Evolutionary conservation across 2,888 invertebrate genomes (phyloP).

Genomic region (Dysmachus trigonus): DNA sequence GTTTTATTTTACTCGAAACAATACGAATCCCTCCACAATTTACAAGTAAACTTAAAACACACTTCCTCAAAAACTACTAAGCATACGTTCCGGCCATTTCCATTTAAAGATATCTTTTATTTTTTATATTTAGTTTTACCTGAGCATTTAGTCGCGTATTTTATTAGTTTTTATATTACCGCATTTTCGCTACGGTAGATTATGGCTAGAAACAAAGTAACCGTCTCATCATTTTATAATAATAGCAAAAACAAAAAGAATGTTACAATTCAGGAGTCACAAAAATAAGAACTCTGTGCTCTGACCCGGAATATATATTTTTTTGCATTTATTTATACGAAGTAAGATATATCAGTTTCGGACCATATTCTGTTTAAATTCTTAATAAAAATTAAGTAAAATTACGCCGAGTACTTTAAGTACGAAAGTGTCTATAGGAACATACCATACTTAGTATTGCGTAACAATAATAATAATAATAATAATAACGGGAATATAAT

Average conservation of each 20-base stretch:
- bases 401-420: conserved; percentile 25
- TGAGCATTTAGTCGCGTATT: not conserved
- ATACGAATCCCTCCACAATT: conserved; percentile 16
- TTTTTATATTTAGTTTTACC: not conserved
- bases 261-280: not conserved
- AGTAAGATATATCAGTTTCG: not conserved
- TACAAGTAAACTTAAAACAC: not conserved
- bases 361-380: not conserved
- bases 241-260: not conserved
- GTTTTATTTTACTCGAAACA: conserved; percentile 16
- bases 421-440: conserved; percentile 22
- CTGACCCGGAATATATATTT: conserved; percentile 1
- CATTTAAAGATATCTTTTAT: not conserved
- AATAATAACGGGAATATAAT: conserved; percentile 11
- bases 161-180: not conserved
- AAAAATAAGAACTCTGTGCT: not conserved
- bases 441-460: conserved; percentile 4
- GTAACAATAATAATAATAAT: not conserved
- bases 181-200: not conserved
- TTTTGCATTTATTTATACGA: conserved; percentile 31
- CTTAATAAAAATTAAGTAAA: not conserved
- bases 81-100: not conserved
- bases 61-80: not conserved
- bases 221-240: not conserved
- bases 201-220: not conserved